Evolutionary conservation across 2,888 invertebrate species (phyloP).

Genomic region (Microctonus brassicae): DNA sequence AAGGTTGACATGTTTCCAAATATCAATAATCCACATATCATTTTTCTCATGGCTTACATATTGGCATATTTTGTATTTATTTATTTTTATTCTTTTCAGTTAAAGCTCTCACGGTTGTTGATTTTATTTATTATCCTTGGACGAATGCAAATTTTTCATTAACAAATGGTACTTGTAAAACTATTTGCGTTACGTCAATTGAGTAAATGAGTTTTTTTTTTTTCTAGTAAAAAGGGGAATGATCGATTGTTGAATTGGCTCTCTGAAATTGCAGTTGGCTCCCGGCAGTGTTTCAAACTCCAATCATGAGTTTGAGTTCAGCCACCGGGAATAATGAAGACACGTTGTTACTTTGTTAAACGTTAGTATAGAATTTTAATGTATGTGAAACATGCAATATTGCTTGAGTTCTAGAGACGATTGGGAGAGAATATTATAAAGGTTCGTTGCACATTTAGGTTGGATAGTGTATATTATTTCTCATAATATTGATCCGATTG

Average conservation of each 20-base stretch:
- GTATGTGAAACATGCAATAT: constrained; percentile 72
- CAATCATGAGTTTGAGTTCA: constrained; percentile 36
- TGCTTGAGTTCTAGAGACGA: neutral
- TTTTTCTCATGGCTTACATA: neutral
- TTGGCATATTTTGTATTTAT: neutral
- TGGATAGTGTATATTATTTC: constrained; percentile 7
- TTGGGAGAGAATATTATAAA: constrained; percentile 11
- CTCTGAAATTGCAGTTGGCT: neutral
- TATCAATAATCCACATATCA: neutral
- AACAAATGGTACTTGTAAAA: too few relatives aligned
- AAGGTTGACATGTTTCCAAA: neutral
- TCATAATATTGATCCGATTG: constrained; percentile 10
- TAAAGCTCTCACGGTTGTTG: neutral
- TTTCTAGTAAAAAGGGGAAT: too few relatives aligned
- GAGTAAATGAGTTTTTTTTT: neutral
- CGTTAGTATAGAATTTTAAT: constrained; percentile 75
- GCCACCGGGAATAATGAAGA: constrained; percentile 72
- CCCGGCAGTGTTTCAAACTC: constrained; percentile 8
- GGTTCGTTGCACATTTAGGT: constrained; percentile 19
- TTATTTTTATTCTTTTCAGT: neutral
- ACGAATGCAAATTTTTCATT: neutral
- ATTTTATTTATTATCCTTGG: neutral
- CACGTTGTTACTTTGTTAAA: constrained; percentile 76
- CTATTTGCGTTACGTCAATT: neutral
- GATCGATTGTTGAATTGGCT: neutral